These are phyloP conservation scores for Zelleria hepariella DNA, from an alignment of 2,888 invertebrate genomes.

Conservation along the genomic window DNA sequence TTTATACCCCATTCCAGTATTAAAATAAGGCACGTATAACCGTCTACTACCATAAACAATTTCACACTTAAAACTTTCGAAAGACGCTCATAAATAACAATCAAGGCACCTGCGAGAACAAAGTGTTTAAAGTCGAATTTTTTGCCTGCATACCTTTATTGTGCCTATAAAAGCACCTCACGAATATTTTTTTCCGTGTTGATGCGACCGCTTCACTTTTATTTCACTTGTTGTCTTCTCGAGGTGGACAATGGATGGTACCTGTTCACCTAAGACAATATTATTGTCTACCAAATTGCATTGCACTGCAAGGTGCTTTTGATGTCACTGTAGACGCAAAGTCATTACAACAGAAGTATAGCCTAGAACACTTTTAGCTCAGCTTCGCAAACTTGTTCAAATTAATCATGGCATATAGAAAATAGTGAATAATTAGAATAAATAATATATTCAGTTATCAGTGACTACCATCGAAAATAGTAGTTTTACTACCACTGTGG, in stretches of 20 bases:
- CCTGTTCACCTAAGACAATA: conserved; percentile 61
- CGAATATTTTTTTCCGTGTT: conserved; percentile 34
- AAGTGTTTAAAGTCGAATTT: conserved; percentile 35
- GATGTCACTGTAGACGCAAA: conserved; percentile 25
- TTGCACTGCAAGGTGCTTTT: conserved; percentile 42
- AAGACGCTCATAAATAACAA: conserved; percentile 27
- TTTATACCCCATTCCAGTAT: background rate
- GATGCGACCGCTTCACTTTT: conserved; percentile 25
- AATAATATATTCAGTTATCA: no score
- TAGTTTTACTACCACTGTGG: no score
- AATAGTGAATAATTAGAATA: no score
- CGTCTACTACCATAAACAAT: background rate
- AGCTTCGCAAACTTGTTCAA: no score
- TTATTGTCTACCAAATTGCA: conserved; percentile 45
- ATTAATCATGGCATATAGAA: no score
- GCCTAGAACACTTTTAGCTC: background rate
- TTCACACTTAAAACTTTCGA: conserved; percentile 25
- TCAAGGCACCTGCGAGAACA: conserved; percentile 45
- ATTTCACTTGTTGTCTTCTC: conserved; percentile 9
- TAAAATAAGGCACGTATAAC: background rate
- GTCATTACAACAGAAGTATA: background rate
- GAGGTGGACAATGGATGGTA: conserved; percentile 35
- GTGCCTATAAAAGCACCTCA: conserved; percentile 51
- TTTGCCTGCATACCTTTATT: conserved; percentile 31
- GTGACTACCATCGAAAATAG: no score